Evolutionary conservation across 2,797 vertebrate species (phyloP), one percentile per base, ranked within the genome.

Genomic region (Protosalanx chinensis): DNA sequence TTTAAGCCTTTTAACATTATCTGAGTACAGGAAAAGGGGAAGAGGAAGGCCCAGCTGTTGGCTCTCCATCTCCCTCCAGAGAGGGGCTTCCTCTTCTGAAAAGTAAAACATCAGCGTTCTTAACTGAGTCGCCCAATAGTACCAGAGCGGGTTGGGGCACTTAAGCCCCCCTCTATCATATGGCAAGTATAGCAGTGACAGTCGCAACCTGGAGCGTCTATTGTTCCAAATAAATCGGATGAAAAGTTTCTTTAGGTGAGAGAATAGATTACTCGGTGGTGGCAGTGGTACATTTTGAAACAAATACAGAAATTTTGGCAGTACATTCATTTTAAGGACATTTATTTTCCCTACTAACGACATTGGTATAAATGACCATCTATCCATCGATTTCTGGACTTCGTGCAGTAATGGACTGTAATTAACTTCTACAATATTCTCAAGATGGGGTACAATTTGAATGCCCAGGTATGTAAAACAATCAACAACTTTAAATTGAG

Each of bases 161-260:
- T 23, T 62, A 68, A 20, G 67, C 2, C 33, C 33, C 6, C 33
- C 67, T 41, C 67, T 65, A 27, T 75, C 68, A 60, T 70, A 70
- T 6, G 33, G 70, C 5, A 20, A 66, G 70, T 20, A 33, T 6
- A 60, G 6, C 5, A 4, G 30, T 63, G 30, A 63, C 30, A 63
- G 23, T 32, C 23, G 23, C 4, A 69, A 27, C 61, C 60, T 70
- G 51, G 51, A 56, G 23, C 37, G 32, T 41, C 33, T 67, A 27
- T 76, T 76, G 8, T 58, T 63, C 66, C 72, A 69, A 12, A 74
- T 69, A 18, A 74, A 68, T 35, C 69, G 68, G 0, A 29, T 53
- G 13, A 65, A 35, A 18, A 60, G 15, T 37, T 37, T 59, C 64
- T 33, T 23, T 74, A 18, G 32, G 56, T 7, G 33, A 33, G 33